Evolutionary conservation across 2,888 invertebrate species (phyloP).

Genomic region (Melieria crassipennis): DNA sequence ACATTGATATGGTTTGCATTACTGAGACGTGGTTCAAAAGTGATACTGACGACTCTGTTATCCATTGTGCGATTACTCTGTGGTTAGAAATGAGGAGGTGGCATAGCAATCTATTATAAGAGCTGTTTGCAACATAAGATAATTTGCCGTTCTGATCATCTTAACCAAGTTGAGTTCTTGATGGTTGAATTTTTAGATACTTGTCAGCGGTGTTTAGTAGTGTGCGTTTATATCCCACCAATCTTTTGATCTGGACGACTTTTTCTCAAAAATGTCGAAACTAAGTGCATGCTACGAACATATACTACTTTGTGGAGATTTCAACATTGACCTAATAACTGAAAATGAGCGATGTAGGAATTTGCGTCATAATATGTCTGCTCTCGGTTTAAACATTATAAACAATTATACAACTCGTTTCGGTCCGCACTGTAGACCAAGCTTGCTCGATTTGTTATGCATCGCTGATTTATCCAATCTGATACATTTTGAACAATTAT

Average conservation of each 20-base stretch:
- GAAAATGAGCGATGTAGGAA: too few relatives aligned
- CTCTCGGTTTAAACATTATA: too few relatives aligned
- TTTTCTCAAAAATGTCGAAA: not conserved
- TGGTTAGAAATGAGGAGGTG: constrained; percentile 2
- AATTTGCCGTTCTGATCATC: too few relatives aligned
- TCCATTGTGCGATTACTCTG: not conserved
- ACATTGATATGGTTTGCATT: not conserved
- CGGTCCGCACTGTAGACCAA: too few relatives aligned
- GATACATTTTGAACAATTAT: too few relatives aligned
- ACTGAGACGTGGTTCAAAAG: not conserved
- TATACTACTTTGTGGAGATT: not conserved
- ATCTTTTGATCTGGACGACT: not conserved
- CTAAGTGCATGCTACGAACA: not conserved
- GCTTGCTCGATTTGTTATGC: too few relatives aligned
- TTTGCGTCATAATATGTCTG: too few relatives aligned
- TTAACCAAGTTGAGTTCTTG: not conserved
- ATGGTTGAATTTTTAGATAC: not conserved
- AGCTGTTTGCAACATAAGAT: too few relatives aligned
- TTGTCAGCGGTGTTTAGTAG: constrained; percentile 3
- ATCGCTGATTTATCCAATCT: too few relatives aligned
- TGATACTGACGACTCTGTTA: not conserved
- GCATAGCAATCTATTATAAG: not conserved
- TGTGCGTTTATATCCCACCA: not conserved
- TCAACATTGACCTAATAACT: too few relatives aligned
- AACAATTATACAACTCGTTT: too few relatives aligned